Evolutionary conservation across 2,113 vertebrate genomes (phyloP).

Genomic region (Sinocyclocheilus anophthalmus): DNA sequence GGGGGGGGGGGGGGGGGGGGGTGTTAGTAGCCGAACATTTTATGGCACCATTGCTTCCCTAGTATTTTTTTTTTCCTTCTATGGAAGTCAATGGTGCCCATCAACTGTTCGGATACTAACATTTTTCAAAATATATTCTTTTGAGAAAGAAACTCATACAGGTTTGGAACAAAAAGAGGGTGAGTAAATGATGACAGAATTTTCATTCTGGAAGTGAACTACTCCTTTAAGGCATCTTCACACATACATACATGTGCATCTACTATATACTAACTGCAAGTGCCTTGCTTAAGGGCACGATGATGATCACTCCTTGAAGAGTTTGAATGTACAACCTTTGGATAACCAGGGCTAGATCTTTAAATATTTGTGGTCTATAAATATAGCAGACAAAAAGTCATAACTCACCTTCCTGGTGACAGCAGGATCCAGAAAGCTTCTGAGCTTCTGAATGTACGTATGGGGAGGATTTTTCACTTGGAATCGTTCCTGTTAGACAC

Average conservation of each 20-base stretch:
- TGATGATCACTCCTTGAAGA: neutral
- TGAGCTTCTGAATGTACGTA: slow-evolving; percentile 92
- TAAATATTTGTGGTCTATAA: neutral
- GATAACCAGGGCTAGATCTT: neutral
- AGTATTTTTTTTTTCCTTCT: too few species aligned
- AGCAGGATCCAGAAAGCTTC: slow-evolving; percentile 88
- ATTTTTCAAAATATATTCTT: too few species aligned
- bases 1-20: too few species aligned
- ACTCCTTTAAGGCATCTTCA: neutral
- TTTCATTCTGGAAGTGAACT: too few species aligned
- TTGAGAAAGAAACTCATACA: too few species aligned
- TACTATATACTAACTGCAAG: neutral
- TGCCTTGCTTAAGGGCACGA: neutral
- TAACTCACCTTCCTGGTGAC: slow-evolving; percentile 88
- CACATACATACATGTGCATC: neutral
- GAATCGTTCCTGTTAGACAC: slow-evolving; percentile 84
- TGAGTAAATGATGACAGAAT: too few species aligned
- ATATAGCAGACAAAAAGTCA: neutral
- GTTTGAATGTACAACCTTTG: neutral
- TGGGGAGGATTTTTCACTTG: slow-evolving; percentile 97
- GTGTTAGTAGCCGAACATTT: too few species aligned
- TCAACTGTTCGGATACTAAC: too few species aligned
- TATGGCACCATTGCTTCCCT: too few species aligned
- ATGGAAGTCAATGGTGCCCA: too few species aligned
- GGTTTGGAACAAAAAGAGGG: too few species aligned